These are phyloP conservation scores for Malaclemys terrapin DNA, from an alignment of 2,113 vertebrate species.

Conservation along the genomic window DNA sequence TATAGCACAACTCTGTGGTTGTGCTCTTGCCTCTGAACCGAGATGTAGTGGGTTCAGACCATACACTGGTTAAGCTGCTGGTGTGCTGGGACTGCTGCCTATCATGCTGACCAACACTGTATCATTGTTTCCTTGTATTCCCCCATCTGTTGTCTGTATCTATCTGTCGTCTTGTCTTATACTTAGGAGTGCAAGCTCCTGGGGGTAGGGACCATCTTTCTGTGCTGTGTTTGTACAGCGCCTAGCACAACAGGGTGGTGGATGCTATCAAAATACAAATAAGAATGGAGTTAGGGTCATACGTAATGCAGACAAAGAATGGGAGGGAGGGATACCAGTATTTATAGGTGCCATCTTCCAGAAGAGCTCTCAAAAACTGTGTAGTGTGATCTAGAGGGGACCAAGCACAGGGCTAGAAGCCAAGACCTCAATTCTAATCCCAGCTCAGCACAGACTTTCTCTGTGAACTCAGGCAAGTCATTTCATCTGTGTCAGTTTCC, in stretches of 20 bases:
- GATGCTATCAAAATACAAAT: background rate
- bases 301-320: background rate
- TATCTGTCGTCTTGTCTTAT: background rate
- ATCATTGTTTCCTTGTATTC: background rate
- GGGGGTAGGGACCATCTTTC: background rate
- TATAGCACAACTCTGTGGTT: background rate
- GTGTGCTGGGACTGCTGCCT: background rate
- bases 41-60: background rate
- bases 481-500: fast-evolving
- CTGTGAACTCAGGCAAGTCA: background rate
- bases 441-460: background rate
- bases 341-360: background rate
- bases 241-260: background rate
- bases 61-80: background rate
- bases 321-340: background rate
- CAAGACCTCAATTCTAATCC: background rate
- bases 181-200: background rate
- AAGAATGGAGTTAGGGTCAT: background rate
- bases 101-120: background rate
- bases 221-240: background rate
- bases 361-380: background rate
- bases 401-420: fast-evolving
- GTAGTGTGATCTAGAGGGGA: background rate
- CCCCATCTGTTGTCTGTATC: background rate
- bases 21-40: background rate